Evolutionary conservation across 64 coral and sea anemone genomes (phyloP).

Genomic region (Platygyra sinensis): DNA sequence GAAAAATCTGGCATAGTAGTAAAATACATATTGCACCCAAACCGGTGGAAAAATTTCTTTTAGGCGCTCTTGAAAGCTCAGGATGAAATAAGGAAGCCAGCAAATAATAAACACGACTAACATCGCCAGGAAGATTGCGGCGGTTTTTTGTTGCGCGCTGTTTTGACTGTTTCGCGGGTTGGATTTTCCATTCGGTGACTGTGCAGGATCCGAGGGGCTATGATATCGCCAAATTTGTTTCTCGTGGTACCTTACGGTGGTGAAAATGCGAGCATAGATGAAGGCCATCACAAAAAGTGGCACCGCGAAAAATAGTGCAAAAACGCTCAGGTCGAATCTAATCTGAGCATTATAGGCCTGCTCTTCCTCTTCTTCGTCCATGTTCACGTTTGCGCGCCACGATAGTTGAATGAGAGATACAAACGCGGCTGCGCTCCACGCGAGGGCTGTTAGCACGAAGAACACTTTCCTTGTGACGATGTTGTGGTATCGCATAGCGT

Average conservation of each 20-base stretch:
- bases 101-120: constrained; percentile 54
- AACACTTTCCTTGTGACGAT: constrained; percentile 42
- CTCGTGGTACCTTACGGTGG: constrained; percentile 60
- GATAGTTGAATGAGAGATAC: constrained; percentile 59
- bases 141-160: constrained; percentile 58
- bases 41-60: background rate
- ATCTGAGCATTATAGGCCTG: background rate
- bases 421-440: constrained; percentile 32
- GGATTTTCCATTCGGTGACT: background rate
- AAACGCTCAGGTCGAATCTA: background rate
- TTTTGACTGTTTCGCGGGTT: constrained; percentile 18
- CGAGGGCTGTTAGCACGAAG: background rate
- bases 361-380: constrained; percentile 10
- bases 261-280: constrained; percentile 37
- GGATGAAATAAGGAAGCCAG: constrained; percentile 77
- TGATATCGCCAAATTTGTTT: constrained; percentile 50
- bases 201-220: constrained; percentile 8
- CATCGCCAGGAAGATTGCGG: constrained; percentile 59
- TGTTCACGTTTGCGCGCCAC: constrained; percentile 14
- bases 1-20: constrained; percentile 62
- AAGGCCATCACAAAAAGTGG: constrained; percentile 48
- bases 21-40: constrained; percentile 61
- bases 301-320: constrained; percentile 45
- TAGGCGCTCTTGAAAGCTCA: constrained; percentile 18
- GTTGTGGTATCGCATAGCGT: constrained; percentile 64